phyloP scores from a whole-genome alignment of 2,113 vertebrate genomes.

The Pitta sordida region DNA sequence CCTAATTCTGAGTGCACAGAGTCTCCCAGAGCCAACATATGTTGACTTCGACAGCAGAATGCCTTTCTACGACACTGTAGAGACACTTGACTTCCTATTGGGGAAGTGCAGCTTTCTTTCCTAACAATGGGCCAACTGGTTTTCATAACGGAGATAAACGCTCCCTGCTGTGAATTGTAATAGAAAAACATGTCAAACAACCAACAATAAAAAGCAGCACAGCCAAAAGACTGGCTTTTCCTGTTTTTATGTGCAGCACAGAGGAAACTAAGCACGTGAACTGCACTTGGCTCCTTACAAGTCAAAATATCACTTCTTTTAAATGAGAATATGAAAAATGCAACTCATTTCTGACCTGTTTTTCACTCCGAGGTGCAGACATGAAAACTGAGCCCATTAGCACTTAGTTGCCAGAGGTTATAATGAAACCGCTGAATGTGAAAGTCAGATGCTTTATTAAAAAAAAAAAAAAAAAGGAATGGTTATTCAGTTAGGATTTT shows the following conservation, averaged over 20 bases:
- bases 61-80: background rate
- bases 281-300: constrained; percentile 33
- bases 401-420: background rate
- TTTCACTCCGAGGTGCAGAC: constrained; percentile 11
- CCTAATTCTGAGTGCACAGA: background rate
- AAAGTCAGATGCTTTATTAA: constrained; percentile 4
- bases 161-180: constrained; percentile 58
- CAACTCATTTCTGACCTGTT: background rate
- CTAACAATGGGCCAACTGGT: constrained; percentile 59
- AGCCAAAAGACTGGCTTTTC: constrained; percentile 53
- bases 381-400: constrained; percentile 35
- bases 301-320: constrained; percentile 39
- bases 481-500: background rate
- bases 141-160: constrained; percentile 57
- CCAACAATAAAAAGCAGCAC: constrained; percentile 52
- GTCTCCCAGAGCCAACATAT: background rate
- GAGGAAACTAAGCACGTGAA: constrained; percentile 48
- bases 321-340: constrained; percentile 6
- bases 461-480: background rate
- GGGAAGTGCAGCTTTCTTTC: constrained; percentile 46
- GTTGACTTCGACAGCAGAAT: background rate
- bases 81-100: constrained; percentile 53
- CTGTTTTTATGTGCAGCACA: constrained; percentile 49
- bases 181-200: constrained; percentile 67
- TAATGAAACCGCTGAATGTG: constrained; percentile 3